Conservation (phyloP, 2,113 vertebrate genomes). For the Oncorhynchus keta region DNA sequence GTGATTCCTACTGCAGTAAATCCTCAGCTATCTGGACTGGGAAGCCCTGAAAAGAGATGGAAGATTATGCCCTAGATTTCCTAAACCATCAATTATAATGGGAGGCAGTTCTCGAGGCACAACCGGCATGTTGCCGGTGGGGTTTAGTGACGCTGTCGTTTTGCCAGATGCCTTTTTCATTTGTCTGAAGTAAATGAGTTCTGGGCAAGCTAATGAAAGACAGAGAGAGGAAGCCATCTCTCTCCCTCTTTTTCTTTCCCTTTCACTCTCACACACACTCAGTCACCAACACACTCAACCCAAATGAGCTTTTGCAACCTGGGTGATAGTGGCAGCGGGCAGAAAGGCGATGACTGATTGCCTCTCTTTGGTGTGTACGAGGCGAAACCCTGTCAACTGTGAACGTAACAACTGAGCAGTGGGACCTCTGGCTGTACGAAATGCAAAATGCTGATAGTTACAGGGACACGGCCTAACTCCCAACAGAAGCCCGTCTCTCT, state of each 20-base stretch:
- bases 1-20: slow-evolving; percentile 30
- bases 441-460: slow-evolving; percentile 53
- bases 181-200: slow-evolving; percentile 17
- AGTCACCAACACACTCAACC: not conserved
- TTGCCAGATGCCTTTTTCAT: slow-evolving; percentile 1
- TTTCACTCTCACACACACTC: not conserved
- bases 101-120: slow-evolving; percentile 34
- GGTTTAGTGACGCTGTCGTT: slow-evolving; percentile 22
- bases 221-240: slow-evolving; percentile 10
- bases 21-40: slow-evolving; percentile 24
- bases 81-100: slow-evolving; percentile 46
- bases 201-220: slow-evolving; percentile 33
- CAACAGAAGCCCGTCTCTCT: slow-evolving; percentile 26
- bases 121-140: slow-evolving; percentile 3
- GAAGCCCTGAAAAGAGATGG: slow-evolving; percentile 29
- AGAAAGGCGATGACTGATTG: slow-evolving; percentile 33
- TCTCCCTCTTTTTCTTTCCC: not conserved
- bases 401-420: slow-evolving; percentile 36
- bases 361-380: slow-evolving; percentile 15
- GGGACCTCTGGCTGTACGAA: slow-evolving; percentile 17
- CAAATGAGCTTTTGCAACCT: slow-evolving; percentile 14
- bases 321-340: slow-evolving; percentile 5
- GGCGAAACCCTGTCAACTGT: slow-evolving; percentile 7
- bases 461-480: not conserved
- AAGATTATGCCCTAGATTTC: slow-evolving; percentile 58